Conservation (phyloP, 2,113 vertebrate genomes). For the Marmota monax region DNA sequence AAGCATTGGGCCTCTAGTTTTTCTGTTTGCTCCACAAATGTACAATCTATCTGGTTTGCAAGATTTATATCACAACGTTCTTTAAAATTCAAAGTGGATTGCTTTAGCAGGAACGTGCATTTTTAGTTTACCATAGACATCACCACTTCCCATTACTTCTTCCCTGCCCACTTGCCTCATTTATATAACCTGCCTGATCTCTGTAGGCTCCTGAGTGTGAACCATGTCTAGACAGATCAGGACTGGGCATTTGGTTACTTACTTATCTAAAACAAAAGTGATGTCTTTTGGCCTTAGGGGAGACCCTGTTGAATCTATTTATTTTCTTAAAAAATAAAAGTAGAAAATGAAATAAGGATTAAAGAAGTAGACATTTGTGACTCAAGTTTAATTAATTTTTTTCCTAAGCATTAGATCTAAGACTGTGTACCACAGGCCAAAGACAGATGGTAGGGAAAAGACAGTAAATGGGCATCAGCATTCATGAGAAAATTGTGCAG, state of each 20-base stretch:
- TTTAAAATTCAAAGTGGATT: neutral
- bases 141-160: neutral
- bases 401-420: neutral
- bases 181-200: slow-evolving; percentile 23
- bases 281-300: slow-evolving; percentile 56
- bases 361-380: slow-evolving; percentile 51
- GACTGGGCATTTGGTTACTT: slow-evolving; percentile 35
- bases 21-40: neutral
- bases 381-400: neutral
- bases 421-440: neutral
- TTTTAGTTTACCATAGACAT: neutral
- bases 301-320: slow-evolving; percentile 55
- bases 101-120: neutral
- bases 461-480: neutral
- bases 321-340: slow-evolving; percentile 63
- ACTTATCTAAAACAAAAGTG: slow-evolving; percentile 53
- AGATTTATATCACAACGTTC: neutral
- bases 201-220: slow-evolving; percentile 29
- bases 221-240: slow-evolving; percentile 61
- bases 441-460: slow-evolving; percentile 20
- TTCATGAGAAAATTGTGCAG: neutral
- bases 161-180: neutral
- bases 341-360: slow-evolving; percentile 57
- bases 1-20: neutral
- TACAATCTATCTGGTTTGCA: neutral